Evolutionary conservation across 1,140 invertebrate genomes (phyloP), one percentile per base, ranked within the genome.

Genomic region (Bombus balteatus): DNA sequence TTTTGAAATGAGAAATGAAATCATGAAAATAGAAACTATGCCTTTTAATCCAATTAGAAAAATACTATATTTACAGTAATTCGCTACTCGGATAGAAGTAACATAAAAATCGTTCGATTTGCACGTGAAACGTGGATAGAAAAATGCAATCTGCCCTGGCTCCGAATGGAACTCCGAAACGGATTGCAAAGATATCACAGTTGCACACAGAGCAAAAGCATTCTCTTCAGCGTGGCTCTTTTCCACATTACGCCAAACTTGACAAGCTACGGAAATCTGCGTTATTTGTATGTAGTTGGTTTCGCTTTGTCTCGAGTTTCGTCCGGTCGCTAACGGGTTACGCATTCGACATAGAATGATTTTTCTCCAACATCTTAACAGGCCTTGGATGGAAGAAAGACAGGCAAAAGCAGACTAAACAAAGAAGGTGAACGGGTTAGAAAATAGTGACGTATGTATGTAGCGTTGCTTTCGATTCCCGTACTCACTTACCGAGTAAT

Each of bases 401-500:
- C 68, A 92, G 12, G 39, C 91, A 78, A n/a, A 89, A 47, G 65
- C 93, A 94, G 0, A n/a, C 82, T 83, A 22, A 83, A 83, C 28
- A 43, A 28, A 83, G n/a, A 68, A 1, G 0, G 9, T 34, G 78
- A 86, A 91, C 81, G 70, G 15, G 18, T 39, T 57, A 57, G 78
- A 66, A n/a, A 73, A 53, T 43, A 53, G 18, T 28, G 10, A 32
- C 53, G 59, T 13, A 53, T 90, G 86, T 73, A 72, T 43, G 2
- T 18, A 34, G 47, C n/a, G 37, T 79, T 72, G 15, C 28, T 22
- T 15, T 47, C 15, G n/a, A 47, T 47, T 32, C 0, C 3, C 10
- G 0, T 34, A 25, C 2, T 37, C 34, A 80, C 85, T 90, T 92
- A 95, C 95, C 91, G 72, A 91, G 83, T 47, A 92, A 82, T 39